Evolutionary conservation across 2,888 invertebrate genomes (phyloP), one percentile per base, ranked within the genome.

Genomic region (Abscondita cerata): DNA sequence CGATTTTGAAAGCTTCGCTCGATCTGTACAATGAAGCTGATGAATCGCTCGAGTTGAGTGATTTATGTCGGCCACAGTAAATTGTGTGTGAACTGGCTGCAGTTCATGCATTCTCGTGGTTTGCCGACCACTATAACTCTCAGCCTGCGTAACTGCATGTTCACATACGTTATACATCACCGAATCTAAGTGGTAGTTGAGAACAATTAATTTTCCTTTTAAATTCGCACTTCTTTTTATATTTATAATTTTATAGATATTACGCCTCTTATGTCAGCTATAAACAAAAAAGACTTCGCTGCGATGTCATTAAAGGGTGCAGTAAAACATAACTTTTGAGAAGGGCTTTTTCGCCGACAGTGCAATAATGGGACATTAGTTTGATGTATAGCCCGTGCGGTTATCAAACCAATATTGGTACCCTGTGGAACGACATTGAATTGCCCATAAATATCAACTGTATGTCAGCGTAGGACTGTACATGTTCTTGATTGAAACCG

Each of bases 281-380:
- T 52, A 48, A 52, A 44, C 47, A 16, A 25, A 48, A n/a, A 59
- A 59, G 46, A 41, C 40, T 53, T 53, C 48, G 48, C 36, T 19
- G 41, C 54, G 44, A 5, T 13, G 62, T 59, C 59, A 63, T 63
- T 63, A 63, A 59, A 52, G 59, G 51, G 59, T 51, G 59, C 67
- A 69, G 66, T 66, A 65, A 69, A 69, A 68, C 66, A 66, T 68
- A 66, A 65, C 66, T 64, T 66, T 64, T 57, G 67, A 69, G 66
- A 64, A 68, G 65, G 67, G 65, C 66, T 70, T 76, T 78, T 78
- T 76, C 74, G 78, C 77, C 77, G 77, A 77, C 78, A 75, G 72
- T 72, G 80, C 81, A 80, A 80, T 81, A 81, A 80, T 80, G 76
- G 80, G 76, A 79, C 80, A 80, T 80, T 80, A 80, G 77, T 78